Evolutionary conservation across 1,140 invertebrate species (phyloP), one percentile per base, ranked within the genome.

Genomic region (Idris sp.): DNA sequence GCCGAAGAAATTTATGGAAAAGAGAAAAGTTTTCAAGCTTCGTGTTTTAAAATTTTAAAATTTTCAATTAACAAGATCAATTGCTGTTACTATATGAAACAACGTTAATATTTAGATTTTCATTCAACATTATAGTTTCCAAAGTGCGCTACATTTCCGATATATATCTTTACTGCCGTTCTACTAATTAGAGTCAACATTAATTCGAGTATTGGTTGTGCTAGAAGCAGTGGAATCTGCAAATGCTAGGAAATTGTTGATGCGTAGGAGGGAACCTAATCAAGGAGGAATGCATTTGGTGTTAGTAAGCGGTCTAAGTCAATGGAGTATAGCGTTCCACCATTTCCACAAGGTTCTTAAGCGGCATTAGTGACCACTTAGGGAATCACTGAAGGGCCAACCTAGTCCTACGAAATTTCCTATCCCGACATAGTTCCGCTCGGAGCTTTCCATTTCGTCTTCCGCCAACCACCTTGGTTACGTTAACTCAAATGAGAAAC

Each of bases 311-410:
- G 73, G 78, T 72, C 69, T 58, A 74, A 81, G 65, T 74, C 68
- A 59, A 79, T 81, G 53, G 69, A 56, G 69, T 59, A 64, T 69
- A 44, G 74, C 75, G 78, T 83, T 83, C 68, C 79, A 77, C 41
- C 61, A 79, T 79, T 84, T 81, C 81, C 78, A 79, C 67, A 72
- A 73, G 82, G 80, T 84, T 84, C 82, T 84, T 84, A 84, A 80
- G 74, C 79, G 80, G 81, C 80, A 84, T 86, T 85, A 84, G 83
- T 83, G 83, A 85, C 83, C 84, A 85, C 83, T 85, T 83, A 80
- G 72, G 78, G 76, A 81, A 85, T 84, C 82, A 83, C 74, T 74
- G 77, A 75, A 79, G 79, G 76, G 67, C 59, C 26, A 59, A 73
- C 62, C 69, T 79, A 79, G 79, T 76, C 71, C 78, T 72, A 77